Evolutionary conservation across 2,888 invertebrate species (phyloP), one percentile per base, ranked within the genome.

Genomic region (Thysanoteuthis rhombus): DNA sequence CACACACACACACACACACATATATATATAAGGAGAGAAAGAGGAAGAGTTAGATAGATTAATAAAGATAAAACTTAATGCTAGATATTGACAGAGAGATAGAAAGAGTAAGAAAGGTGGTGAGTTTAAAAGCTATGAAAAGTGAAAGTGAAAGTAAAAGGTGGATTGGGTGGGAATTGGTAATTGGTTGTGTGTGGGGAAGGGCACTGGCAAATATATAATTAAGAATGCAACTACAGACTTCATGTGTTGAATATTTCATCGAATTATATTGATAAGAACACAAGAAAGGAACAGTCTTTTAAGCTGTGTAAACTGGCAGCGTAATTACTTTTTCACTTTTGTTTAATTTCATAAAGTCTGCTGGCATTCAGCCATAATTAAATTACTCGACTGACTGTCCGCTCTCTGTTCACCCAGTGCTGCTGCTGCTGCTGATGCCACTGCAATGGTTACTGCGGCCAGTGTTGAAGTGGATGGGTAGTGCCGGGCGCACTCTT

Each of bases 251-350:
- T 75, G 75, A 75, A 75, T 75, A 75, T 75, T 75, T 75, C 36
- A 75, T 75, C 75, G 75, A 75, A 75, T 75, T 75, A 75, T 75
- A 75, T 75, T 75, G 75, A 75, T 75, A 75, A 75, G 75, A 75
- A 75, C 75, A 75, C 75, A 75, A 75, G 75, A 75, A 75, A 75
- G 75, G n/a, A 75, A 75, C 75, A 75, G 75, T 75, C 75, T 75
- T 75, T 75, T 75, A 75, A 75, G 75, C 75, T 75, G n/a, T n/a
- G 75, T 75, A 75, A 75, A 75, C 75, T 75, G 75, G 75, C 75
- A 75, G n/a, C 36, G 75, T 75, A 75, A 75, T 75, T 75, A 75
- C 75, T 75, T 75, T 75, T 75, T 75, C 75, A 75, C 75, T 75
- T 75, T 75, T 75, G 75, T 75, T 75, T 75, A 75, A 75, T 75